phyloP scores from a whole-genome alignment of 1,140 invertebrate species.

The Mercenaria mercenaria region DNA sequence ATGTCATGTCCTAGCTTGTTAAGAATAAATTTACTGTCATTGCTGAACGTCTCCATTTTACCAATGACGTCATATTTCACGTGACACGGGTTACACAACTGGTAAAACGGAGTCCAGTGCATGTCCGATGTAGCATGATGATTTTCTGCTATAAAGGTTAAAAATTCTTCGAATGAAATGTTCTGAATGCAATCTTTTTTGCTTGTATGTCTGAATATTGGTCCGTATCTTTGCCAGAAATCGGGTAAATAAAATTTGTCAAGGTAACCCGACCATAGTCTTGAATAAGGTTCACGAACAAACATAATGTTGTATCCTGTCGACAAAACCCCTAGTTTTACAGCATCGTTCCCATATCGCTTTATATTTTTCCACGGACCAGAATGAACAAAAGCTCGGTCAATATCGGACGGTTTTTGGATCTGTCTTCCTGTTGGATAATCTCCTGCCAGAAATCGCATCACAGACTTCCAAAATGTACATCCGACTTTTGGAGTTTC shows the following conservation, averaged over 20 bases:
- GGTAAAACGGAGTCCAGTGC: slow-evolving; percentile 69
- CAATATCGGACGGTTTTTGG: slow-evolving; percentile 17
- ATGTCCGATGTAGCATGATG: not conserved
- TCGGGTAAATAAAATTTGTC: slow-evolving; percentile 71
- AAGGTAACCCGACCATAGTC: slow-evolving; percentile 71
- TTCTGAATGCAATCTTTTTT: slow-evolving; percentile 38
- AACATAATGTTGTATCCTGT: slow-evolving; percentile 65
- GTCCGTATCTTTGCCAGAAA: slow-evolving; percentile 32
- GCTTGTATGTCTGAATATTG: not conserved
- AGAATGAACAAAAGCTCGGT: slow-evolving; percentile 24
- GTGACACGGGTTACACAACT: slow-evolving; percentile 70
- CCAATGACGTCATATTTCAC: slow-evolving; percentile 71
- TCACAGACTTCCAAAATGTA: slow-evolving; percentile 49
- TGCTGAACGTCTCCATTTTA: slow-evolving; percentile 66
- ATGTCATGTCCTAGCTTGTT: slow-evolving; percentile 19
- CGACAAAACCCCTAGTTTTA: not conserved
- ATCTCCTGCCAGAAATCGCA: slow-evolving; percentile 25
- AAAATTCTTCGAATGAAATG: slow-evolving; percentile 68
- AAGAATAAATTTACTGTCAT: slow-evolving; percentile 66
- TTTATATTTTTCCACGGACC: not conserved
- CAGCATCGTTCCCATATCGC: not conserved
- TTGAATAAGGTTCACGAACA: slow-evolving; percentile 67
- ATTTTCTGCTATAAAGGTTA: slow-evolving; percentile 19
- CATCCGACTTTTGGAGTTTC: slow-evolving; percentile 45
- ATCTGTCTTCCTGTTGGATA: not conserved